These are phyloP conservation scores for Zhengitettix transpicula DNA, from an alignment of 2,888 invertebrate species.

Conservation along the genomic window DNA sequence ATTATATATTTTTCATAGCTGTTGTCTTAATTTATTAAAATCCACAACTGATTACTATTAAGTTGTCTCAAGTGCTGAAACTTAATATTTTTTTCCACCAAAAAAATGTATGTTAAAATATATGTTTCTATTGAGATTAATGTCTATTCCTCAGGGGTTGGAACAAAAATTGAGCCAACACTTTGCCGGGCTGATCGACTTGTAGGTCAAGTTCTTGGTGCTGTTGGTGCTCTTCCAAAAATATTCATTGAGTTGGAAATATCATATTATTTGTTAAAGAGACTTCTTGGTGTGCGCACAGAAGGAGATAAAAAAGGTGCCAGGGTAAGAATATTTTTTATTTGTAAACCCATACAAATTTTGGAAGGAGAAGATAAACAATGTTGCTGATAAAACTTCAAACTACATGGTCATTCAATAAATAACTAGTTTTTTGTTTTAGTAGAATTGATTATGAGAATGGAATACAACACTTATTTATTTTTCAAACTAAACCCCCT, in stretches of 20 bases:
- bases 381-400: no score
- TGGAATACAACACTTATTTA: no score
- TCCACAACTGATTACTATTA: no score
- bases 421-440: background rate
- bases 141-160: constrained; percentile 47
- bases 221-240: constrained; percentile 89
- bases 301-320: constrained; percentile 99
- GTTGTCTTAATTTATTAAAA: no score
- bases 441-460: no score
- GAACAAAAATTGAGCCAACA: constrained; percentile 97
- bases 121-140: background rate
- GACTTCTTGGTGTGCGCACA: constrained; percentile 90
- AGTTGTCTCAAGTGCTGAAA: no score
- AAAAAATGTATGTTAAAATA: background rate
- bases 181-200: constrained; percentile 95
- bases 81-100: background rate
- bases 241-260: constrained; percentile 97
- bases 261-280: constrained; percentile 88
- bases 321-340: constrained; percentile 38
- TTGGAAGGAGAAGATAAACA: no score
- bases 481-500: no score
- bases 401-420: background rate
- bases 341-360: no score
- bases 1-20: no score
- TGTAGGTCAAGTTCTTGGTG: constrained; percentile 92